Conservation (phyloP, 2,797 vertebrate species). For the Hirundo rustica region DNA sequence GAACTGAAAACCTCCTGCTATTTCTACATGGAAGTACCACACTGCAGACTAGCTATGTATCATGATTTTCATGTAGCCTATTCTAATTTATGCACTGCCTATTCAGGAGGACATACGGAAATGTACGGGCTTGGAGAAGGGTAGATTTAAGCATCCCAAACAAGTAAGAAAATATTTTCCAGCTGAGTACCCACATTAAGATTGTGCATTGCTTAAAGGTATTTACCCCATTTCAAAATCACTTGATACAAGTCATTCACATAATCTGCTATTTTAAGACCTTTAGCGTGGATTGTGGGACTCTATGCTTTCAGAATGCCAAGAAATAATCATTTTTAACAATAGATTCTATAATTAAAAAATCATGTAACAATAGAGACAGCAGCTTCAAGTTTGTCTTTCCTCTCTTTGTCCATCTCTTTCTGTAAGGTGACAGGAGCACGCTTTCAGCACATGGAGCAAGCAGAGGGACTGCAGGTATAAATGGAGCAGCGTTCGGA, state of each 20-base stretch:
- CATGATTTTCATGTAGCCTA: background rate
- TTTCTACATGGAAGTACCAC: slow-evolving; percentile 1
- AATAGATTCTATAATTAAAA: slow-evolving; percentile 55
- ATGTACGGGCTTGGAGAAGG: background rate
- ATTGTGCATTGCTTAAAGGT: background rate
- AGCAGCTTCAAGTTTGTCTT: slow-evolving; percentile 26
- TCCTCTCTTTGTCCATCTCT: slow-evolving; percentile 1
- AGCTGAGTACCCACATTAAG: background rate
- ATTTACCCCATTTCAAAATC: slow-evolving; percentile 47
- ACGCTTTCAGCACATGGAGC: background rate
- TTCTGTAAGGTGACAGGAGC: slow-evolving; percentile 8
- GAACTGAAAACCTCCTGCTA: background rate
- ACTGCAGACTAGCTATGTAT: background rate
- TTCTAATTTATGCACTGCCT: background rate
- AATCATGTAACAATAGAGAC: slow-evolving; percentile 26
- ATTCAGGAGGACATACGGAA: slow-evolving; percentile 1
- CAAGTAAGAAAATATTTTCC: slow-evolving; percentile 49
- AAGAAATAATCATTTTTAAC: slow-evolving; percentile 59
- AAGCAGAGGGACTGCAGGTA: background rate
- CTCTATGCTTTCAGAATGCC: slow-evolving; percentile 20
- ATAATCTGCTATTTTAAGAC: slow-evolving; percentile 56
- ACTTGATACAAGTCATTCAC: slow-evolving; percentile 18
- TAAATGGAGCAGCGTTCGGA: background rate
- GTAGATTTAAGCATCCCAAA: background rate
- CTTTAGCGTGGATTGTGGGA: background rate